Base-by-base conservation (phyloP, 2,888 invertebrate species). In the Harpalus rubripes region DNA sequence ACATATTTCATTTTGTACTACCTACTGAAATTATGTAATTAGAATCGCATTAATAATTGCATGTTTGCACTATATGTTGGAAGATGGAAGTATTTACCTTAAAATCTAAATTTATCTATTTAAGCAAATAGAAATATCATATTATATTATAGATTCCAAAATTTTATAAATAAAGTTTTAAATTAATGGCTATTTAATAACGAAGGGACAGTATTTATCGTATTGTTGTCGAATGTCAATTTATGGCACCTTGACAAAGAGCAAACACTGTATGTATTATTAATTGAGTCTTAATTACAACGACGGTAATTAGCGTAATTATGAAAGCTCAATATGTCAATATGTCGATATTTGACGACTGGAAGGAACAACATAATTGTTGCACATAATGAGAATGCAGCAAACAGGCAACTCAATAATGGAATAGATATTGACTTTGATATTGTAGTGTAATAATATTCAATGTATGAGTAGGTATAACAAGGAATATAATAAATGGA, bases 311-410 rank as follows among this genome's bases (percentile, higher is more conserved):
- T 63, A 26, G 22, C 4, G 63, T 63, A 63, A 63, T 63, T 26
- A 63, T 63, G 5, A 63, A 12, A 63, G 61, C 22, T 63, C 22
- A 63, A 22, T 63, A 63, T 63, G 22, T 22, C 26, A 63, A 63
- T 63, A 63, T 63, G 18, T 18, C 63, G 26, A 18, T 12, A 22
- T 63, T 63, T 10, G 59, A 16, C n/a, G 59, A n/a, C 18, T 22
- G 18, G 26, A 63, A 22, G 63, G 26, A 63, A 63, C 12, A 22
- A 63, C 26, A 12, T 52, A 52, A 52, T 52, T 52, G 44, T 52
- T 12, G 8, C 44, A 12, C 12, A 52, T 12, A 52, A 52, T 10
- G 44, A 12, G 44, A 6, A 12, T 12, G 2, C 44, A 12, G 32
- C 0, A 59, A 16, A 59, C 12, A 8, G 12, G 2, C 10, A 52